phyloP scores from a whole-genome alignment of 2,113 vertebrate species.

The Urocitellus parryii region DNA sequence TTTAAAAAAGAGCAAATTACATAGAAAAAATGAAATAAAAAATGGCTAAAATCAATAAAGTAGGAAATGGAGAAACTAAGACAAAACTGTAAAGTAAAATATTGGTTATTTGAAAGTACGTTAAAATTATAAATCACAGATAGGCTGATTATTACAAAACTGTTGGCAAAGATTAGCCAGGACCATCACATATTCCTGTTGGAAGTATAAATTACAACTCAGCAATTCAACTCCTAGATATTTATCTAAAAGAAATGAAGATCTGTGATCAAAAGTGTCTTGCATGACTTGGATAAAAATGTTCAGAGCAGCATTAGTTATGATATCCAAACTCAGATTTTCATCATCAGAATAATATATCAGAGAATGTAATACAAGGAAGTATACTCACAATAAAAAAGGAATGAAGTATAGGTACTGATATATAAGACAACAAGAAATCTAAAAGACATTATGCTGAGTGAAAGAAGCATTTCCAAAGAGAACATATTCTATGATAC shows the following conservation, averaged over 20 bases:
- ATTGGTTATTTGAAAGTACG: neutral
- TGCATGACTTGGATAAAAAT: neutral
- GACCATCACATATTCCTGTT: neutral
- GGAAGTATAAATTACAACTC: neutral
- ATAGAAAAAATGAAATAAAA: neutral
- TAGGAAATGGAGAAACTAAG: neutral
- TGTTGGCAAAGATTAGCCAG: neutral
- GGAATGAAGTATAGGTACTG: neutral
- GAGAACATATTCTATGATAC: neutral
- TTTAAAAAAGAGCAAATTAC: neutral
- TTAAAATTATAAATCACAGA: neutral
- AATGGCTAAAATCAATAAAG: neutral
- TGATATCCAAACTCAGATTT: neutral
- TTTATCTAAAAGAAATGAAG: constrained; percentile 9
- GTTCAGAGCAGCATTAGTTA: neutral
- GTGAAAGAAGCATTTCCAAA: neutral
- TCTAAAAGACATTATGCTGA: neutral
- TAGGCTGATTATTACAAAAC: neutral
- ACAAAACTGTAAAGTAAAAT: neutral
- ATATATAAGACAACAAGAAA: neutral
- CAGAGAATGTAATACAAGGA: neutral
- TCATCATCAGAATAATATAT: constrained; percentile 12
- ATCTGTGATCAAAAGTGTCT: neutral
- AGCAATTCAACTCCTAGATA: neutral
- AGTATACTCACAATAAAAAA: neutral